These are phyloP conservation scores for Crenuchus spilurus DNA, from an alignment of 2,797 vertebrate species.

Conservation along the genomic window DNA sequence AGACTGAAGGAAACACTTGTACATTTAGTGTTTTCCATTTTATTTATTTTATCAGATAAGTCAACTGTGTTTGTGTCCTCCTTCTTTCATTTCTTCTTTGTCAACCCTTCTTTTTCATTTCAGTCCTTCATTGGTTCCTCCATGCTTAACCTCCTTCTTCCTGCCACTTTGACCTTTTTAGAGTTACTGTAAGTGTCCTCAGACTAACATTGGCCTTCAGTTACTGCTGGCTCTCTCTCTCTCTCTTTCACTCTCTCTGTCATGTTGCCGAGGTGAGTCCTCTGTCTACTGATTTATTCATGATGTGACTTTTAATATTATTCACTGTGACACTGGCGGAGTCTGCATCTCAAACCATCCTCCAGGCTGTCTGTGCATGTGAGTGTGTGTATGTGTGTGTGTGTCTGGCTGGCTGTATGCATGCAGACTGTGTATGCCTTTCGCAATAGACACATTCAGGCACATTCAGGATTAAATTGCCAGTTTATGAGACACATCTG, in stretches of 20 bases:
- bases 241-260: constrained; percentile 61
- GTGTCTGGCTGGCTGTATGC: not conserved
- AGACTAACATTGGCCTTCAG: constrained; percentile 40
- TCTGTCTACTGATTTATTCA: constrained; percentile 81
- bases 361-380: constrained; percentile 69
- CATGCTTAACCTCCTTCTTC: constrained; percentile 32
- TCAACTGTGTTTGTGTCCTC: not conserved
- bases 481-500: too few species aligned
- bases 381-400: constrained; percentile 28
- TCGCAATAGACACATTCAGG: too few species aligned
- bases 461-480: not conserved
- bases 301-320: constrained; percentile 81
- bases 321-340: constrained; percentile 76
- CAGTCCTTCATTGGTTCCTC: constrained; percentile 9
- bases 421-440: not conserved
- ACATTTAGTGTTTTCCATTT: not conserved
- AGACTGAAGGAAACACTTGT: not conserved
- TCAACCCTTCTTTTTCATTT: not conserved
- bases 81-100: not conserved
- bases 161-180: constrained; percentile 40
- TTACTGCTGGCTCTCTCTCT: constrained; percentile 30
- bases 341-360: constrained; percentile 79
- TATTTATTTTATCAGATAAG: not conserved
- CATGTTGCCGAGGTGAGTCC: constrained; percentile 74
- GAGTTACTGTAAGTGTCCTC: constrained; percentile 39